Percentiles rank a stretch among this genome's conserved stretches.
phyloP scores from a whole-genome alignment of 2,888 invertebrate genomes.

The Bimastos eiseni region DNA sequence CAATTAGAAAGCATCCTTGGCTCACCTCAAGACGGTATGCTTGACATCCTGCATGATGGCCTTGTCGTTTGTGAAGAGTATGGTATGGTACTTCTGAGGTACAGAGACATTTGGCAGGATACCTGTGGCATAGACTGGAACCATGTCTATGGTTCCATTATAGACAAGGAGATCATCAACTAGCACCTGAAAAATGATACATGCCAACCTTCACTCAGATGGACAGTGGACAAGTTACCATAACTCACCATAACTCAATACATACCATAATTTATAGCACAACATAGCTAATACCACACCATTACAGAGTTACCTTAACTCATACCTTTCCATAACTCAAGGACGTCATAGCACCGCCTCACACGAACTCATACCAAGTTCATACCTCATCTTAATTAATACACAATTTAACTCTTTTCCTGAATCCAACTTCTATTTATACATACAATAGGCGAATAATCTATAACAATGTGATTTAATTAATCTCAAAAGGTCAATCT shows the following conservation, averaged over 20 bases:
- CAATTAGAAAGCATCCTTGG: neutral
- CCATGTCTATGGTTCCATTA: conserved; percentile 71
- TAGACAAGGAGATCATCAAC: conserved; percentile 80
- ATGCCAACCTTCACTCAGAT: neutral
- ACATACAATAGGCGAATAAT: too few species aligned
- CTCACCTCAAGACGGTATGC: conserved; percentile 64
- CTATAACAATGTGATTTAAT: too few species aligned
- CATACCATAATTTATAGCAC: neutral
- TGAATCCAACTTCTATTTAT: too few species aligned
- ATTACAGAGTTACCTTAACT: neutral
- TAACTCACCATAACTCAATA: neutral
- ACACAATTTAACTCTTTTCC: too few species aligned
- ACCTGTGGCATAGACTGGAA: conserved; percentile 50
- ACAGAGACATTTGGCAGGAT: conserved; percentile 54
- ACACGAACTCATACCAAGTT: too few species aligned
- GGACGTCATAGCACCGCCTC: too few species aligned
- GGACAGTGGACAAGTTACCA: neutral
- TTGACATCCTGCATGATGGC: conserved; percentile 55
- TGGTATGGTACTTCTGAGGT: conserved; percentile 58
- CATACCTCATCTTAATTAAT: too few species aligned
- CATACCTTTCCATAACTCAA: neutral
- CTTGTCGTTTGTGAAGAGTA: conserved; percentile 61
- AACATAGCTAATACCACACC: neutral
- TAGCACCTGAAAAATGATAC: conserved; percentile 68
- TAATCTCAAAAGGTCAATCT: too few species aligned